Evolutionary conservation across 2,797 vertebrate species (phyloP).

Genomic region (Pangasius mekongensis): DNA sequence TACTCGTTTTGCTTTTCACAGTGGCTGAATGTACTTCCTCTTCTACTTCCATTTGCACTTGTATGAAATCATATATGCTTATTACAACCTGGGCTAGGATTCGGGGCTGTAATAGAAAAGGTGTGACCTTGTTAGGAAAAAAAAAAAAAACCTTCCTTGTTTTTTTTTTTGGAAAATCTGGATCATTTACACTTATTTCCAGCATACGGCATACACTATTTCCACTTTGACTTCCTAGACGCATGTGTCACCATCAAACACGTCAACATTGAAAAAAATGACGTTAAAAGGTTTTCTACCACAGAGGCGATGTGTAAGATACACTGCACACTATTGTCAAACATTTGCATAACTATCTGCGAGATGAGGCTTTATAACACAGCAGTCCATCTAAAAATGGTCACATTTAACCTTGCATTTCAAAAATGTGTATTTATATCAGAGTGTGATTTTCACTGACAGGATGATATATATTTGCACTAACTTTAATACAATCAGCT

Average conservation of each 20-base stretch:
- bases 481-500: neutral
- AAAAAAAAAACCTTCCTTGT: neutral
- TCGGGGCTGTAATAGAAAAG: neutral
- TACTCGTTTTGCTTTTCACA: neutral
- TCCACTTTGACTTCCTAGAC: neutral
- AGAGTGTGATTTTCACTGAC: constrained; percentile 12
- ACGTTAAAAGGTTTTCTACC: neutral
- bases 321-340: constrained; percentile 5
- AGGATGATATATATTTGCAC: constrained; percentile 1
- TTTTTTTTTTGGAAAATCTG: neutral
- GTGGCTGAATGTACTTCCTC: neutral
- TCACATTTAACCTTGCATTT: neutral
- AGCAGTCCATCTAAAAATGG: neutral
- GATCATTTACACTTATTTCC: neutral
- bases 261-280: neutral
- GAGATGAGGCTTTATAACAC: neutral
- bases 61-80: neutral
- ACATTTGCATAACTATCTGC: neutral
- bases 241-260: neutral
- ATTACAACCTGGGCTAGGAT: neutral
- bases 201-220: neutral
- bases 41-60: neutral
- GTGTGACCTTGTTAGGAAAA: neutral
- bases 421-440: neutral
- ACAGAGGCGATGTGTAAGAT: constrained; percentile 1